These are phyloP conservation scores for Sarotherodon lohbergeri DNA, from an alignment of 2,113 vertebrate species.

Conservation along the genomic window DNA sequence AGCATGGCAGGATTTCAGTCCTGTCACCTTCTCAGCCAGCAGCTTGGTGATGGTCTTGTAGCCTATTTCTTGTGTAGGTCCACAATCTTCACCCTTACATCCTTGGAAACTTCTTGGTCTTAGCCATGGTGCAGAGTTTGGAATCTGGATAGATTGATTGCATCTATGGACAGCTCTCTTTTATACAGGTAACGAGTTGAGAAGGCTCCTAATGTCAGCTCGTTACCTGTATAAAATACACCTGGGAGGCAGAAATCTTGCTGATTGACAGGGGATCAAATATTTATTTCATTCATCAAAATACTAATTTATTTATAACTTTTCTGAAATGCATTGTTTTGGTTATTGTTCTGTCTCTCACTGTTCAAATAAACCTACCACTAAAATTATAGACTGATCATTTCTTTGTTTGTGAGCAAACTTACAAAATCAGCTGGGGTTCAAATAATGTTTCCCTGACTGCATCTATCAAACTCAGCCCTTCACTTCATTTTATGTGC, in stretches of 20 bases:
- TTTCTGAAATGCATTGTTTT: background rate
- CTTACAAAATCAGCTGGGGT: background rate
- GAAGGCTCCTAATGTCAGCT: background rate
- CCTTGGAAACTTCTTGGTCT: background rate
- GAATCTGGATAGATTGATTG: background rate
- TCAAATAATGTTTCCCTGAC: background rate
- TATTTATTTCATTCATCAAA: background rate
- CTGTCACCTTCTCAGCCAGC: background rate
- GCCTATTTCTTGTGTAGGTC: background rate
- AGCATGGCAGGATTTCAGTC: background rate
- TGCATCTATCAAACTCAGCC: background rate
- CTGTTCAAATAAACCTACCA: background rate
- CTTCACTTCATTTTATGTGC: background rate
- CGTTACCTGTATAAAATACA: background rate
- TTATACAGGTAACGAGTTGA: background rate
- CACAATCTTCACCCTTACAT: background rate
- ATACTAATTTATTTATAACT: background rate
- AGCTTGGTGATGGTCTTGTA: background rate
- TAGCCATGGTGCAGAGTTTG: background rate
- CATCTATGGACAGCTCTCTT: background rate
- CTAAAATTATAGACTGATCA: background rate
- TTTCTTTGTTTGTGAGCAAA: background rate
- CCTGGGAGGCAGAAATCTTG: background rate
- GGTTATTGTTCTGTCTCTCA: background rate
- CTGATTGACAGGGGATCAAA: background rate